Base-by-base conservation (phyloP, 2,888 invertebrate genomes). In the Antheraea assamensis region DNA sequence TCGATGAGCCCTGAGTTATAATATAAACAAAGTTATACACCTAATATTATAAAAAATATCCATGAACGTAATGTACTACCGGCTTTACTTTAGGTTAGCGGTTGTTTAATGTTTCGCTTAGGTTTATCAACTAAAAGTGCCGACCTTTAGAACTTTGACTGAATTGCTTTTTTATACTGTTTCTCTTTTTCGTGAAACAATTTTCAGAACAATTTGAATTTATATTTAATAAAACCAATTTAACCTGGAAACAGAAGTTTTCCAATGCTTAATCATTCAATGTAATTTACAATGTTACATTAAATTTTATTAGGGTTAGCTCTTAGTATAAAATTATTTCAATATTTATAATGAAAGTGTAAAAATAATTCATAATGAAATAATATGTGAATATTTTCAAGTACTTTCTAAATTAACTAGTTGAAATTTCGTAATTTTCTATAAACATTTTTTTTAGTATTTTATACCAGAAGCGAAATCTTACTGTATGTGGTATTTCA, bases 61-160 rank as follows among this genome's bases (percentile, higher is more conserved):
- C 17, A 66, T 15, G 27, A 10, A 31, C 30, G 58, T 8, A n/a
- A 21, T 68, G 35, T 35, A 68, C 17, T 4, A 68, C 35, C 68
- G 10, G 21, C 68, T 35, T 68, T 68, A 64, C 35, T 68, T 35
- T n/a, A 68, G 68, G 68, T 35, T 68, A 68, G 66, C 66, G 19
- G 66, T 66, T 66, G 66, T 68, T 68, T 68, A 68, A 68, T 68
- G 68, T 68, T 68, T 68, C 68, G 68, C 35, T 68, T 68, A 31
- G 68, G 68, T 68, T 68, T 68, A 35, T 68, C 68, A 35, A 35
- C 35, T 35, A 35, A 31, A 68, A 68, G 68, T 35, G 35, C 61
- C 68, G 68, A 68, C 68, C 68, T 68, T 68, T 68, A 68, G 21
- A 68, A 68, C 68, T 68, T 68, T 68, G 68, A 68, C 68, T n/a